Base-by-base conservation (phyloP, 2,888 invertebrate species). In the Tetragonula carbonaria region DNA sequence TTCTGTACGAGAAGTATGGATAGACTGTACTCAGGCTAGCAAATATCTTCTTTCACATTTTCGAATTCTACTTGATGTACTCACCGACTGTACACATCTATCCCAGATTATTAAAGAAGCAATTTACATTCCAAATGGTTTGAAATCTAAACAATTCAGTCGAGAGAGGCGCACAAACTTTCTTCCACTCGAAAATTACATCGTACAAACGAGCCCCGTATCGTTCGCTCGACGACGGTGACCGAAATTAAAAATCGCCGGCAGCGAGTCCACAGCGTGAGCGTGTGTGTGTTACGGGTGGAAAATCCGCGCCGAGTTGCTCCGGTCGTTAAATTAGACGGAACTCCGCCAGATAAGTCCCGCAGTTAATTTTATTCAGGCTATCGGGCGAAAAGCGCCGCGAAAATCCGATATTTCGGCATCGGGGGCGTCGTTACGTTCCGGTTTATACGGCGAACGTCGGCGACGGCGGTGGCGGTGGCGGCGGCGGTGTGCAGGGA, bases 341-440 rank as follows among this genome's bases (percentile, higher is more conserved):
- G 23, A 74, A 66, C 55, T 66, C n/a, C 71, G 23, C 8, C 33
- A 68, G 57, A 65, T 75, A 83, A 84, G 73, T 78, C 73, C 45
- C 45, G 38, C 68, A 74, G 79, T 84, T 81, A 83, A 78, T 81
- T 88, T 87, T 81, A 81, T 81, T 81, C 74, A 51, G 74, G 62
- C 59, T 71, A 65, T 83, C 80, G 80, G 71, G 72, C 53, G 80
- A 80, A 86, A 65, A 83, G 74, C 71, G 77, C 74, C 74, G 73
- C 70, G 77, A 88, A 83, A 80, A 87, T 80, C 76, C 86, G 86
- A 87, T 88, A 86, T 80, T 82, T 86, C 76, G 80, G 74, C 76
- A 86, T 86, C 83, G 75, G 72, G 71, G 72, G 74, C 66, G 21
- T 45, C 80, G 68, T 66, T 74, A 82, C 78, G 67, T 82, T 66